Evolutionary conservation across 2,113 vertebrate species (phyloP).

Genomic region (Ageneiosus marmoratus): DNA sequence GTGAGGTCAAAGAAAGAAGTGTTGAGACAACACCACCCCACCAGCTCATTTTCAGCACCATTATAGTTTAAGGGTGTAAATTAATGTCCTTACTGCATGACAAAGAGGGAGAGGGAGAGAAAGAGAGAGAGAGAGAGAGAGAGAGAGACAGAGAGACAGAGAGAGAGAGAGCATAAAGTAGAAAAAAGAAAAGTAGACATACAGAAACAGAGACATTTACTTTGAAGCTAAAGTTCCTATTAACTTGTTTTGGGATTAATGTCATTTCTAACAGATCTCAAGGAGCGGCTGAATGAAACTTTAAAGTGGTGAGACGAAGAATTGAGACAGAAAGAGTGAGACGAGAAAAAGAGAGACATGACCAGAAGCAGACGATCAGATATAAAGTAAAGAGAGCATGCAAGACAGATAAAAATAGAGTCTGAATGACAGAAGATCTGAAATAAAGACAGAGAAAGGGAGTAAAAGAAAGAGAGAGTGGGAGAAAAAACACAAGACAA

Average conservation of each 20-base stretch:
- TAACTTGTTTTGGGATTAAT: neutral
- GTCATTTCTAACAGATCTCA: neutral
- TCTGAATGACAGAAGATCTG: neutral
- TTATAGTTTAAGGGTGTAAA: neutral
- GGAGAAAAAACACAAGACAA: neutral
- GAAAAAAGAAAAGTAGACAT: neutral
- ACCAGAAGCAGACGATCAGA: neutral
- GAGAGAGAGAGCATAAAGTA: neutral
- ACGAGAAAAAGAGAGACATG: neutral
- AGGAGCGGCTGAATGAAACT: neutral
- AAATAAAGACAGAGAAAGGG: neutral
- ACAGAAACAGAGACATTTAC: neutral
- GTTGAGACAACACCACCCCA: neutral
- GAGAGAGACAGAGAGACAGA: neutral
- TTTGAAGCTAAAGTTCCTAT: neutral
- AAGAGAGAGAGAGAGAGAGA: neutral
- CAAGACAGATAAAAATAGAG: neutral
- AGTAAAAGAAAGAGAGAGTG: neutral
- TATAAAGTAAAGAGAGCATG: neutral
- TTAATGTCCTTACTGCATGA: neutral
- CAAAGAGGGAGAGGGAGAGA: neutral
- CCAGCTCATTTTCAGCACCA: constrained; percentile 10
- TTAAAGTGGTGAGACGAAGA: neutral
- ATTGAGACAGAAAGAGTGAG: neutral
- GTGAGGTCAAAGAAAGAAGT: neutral